Percentiles rank a stretch among this genome's conserved stretches.
These are phyloP conservation scores for Cheilosia vulpina DNA, from an alignment of 2,888 invertebrate genomes.

Conservation along the genomic window DNA sequence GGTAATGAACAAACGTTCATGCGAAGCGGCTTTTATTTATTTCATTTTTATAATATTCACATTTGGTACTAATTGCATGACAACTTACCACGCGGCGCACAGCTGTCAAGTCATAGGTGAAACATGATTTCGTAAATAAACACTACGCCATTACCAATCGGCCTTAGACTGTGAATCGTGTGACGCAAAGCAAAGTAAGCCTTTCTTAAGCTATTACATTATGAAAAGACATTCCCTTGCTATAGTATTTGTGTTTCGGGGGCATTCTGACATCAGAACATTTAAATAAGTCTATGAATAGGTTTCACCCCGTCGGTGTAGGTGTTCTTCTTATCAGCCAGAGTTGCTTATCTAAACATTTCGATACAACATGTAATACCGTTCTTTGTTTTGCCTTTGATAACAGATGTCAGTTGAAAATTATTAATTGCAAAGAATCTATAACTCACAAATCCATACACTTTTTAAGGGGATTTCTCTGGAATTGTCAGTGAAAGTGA, in stretches of 20 bases:
- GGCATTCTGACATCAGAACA: slow-evolving; percentile 12
- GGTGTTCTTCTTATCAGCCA: slow-evolving; percentile 1
- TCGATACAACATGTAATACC: slow-evolving; percentile 30
- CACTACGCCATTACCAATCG: neutral
- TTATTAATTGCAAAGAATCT: slow-evolving; percentile 43
- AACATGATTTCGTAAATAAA: too few relatives aligned
- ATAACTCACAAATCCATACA: neutral
- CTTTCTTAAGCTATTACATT: slow-evolving; percentile 19
- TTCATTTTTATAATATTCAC: too few relatives aligned
- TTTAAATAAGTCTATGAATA: slow-evolving; percentile 43
- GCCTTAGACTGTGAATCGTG: neutral
- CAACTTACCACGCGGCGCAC: too few relatives aligned
- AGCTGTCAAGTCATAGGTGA: too few relatives aligned
- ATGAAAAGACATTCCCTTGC: neutral
- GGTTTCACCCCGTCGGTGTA: slow-evolving; percentile 4
- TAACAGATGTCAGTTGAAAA: slow-evolving; percentile 51
- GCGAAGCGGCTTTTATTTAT: too few relatives aligned
- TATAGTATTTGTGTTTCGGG: neutral
- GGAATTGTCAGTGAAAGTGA: slow-evolving; percentile 4
- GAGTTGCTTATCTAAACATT: slow-evolving; percentile 1
- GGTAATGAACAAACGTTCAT: too few relatives aligned
- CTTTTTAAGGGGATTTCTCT: slow-evolving; percentile 36
- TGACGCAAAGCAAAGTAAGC: slow-evolving; percentile 13
- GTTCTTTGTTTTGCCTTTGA: slow-evolving; percentile 23
- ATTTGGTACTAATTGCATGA: too few relatives aligned